A percentile compares a stretch with the other conserved stretches of the same genome.
Conservation (phyloP, 2,888 invertebrate genomes). For the Spodoptera littoralis region DNA sequence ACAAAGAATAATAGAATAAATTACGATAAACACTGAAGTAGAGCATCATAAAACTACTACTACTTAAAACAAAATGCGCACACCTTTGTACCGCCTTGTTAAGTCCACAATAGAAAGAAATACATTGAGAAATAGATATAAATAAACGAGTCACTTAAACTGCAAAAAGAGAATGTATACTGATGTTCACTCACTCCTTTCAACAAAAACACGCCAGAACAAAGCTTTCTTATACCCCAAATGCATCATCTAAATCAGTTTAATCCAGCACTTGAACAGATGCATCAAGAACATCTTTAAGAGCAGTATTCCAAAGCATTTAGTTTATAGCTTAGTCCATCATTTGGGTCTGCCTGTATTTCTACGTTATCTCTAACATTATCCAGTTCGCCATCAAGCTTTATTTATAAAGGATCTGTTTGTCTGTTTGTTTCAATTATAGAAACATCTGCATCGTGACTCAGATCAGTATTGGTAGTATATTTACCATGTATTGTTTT, state of each 20-base stretch:
- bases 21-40: too few relatives aligned
- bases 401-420: constrained; percentile 41
- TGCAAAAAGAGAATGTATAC: too few relatives aligned
- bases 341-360: constrained; percentile 16
- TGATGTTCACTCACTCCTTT: too few relatives aligned
- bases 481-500: constrained; percentile 27
- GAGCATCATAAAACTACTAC: too few relatives aligned
- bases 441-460: constrained; percentile 37
- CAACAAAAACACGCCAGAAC: too few relatives aligned
- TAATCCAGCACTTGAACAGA: constrained; percentile 24
- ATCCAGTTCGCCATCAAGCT: constrained; percentile 34
- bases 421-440: constrained; percentile 27
- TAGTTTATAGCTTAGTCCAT: constrained; percentile 34
- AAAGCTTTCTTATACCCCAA: too few relatives aligned
- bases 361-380: constrained; percentile 31
- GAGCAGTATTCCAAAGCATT: constrained; percentile 19
- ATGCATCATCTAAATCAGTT: background rate
- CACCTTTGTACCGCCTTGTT: too few relatives aligned
- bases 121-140: too few relatives aligned
- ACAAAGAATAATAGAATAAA: too few relatives aligned
- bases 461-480: constrained; percentile 34
- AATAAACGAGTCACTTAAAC: too few relatives aligned
- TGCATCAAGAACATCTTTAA: constrained; percentile 17
- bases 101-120: too few relatives aligned
- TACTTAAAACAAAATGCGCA: too few relatives aligned